Conservation (phyloP, 53 echinoderm and acorn worm genomes). For the Pentamera pediparva region DNA sequence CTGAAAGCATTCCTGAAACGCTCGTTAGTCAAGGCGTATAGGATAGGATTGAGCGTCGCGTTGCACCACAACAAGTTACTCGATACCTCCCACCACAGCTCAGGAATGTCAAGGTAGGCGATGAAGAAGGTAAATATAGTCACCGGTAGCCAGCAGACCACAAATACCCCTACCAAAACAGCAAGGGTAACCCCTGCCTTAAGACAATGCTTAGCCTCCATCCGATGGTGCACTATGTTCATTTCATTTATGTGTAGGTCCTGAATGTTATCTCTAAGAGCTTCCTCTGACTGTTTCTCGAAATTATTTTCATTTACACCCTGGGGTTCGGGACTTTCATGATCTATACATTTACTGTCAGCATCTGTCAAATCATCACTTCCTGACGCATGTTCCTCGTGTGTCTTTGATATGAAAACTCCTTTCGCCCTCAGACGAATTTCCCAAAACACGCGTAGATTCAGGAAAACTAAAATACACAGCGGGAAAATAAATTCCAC, state of each 20-base stretch:
- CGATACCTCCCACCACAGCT: constrained; percentile 46
- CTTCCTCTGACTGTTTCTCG: too few relatives aligned
- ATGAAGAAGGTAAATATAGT: neutral
- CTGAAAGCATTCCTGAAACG: constrained; percentile 55
- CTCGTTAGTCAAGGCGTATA: constrained; percentile 64
- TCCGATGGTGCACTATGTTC: too few relatives aligned
- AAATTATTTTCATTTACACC: too few relatives aligned
- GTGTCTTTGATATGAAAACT: neutral
- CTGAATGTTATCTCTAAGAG: too few relatives aligned
- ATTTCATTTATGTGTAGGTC: too few relatives aligned
- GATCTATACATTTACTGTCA: neutral
- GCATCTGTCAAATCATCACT: too few relatives aligned
- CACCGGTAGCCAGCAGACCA: constrained; percentile 38
- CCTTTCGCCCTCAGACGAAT: constrained; percentile 42
- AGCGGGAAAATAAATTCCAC: constrained; percentile 59
- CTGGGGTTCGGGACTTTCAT: too few relatives aligned
- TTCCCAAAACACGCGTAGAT: constrained; percentile 38
- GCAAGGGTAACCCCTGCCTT: constrained; percentile 31
- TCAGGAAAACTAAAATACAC: constrained; percentile 35
- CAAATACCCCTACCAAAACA: constrained; percentile 22
- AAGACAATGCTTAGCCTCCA: neutral
- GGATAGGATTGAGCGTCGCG: constrained; percentile 57
- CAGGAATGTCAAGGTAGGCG: neutral
- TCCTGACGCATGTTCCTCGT: neutral
- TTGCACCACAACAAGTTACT: constrained; percentile 63